Evolutionary conservation across 2,797 vertebrate species (phyloP), one percentile per base, ranked within the genome.

Genomic region (Sebastolobus altivelis): DNA sequence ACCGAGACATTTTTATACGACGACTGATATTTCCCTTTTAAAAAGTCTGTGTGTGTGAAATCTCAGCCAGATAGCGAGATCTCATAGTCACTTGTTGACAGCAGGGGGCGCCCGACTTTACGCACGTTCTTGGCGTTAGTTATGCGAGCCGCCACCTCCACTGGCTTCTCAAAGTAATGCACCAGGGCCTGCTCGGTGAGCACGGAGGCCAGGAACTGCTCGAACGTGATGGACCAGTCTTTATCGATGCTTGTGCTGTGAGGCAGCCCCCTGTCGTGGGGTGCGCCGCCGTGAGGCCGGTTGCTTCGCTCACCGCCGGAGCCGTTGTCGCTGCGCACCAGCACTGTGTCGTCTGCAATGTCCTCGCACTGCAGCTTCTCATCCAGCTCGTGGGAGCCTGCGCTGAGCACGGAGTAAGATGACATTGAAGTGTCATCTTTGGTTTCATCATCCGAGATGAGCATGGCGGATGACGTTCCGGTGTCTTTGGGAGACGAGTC

Each of bases 401-500:
- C 95, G 0, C 98, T 99, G 81, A 99, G 96, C 84, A 99, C 98
- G 0, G 98, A 99, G 95, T 99, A 99, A 0, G 98, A 99, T 1
- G 98, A 99, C 96, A 99, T 96, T 0, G 98, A 99, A 1, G 98
- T 97, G 91, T 99, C 98, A 1, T 99, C 98, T 91, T 98, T 99
- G 13, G 98, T 98, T 74, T 99, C 98, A 0, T 99, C 98, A 0
- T 99, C 98, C 0, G 98, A 99, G 83, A 97, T 97, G 1, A 99
- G 95, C 97, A 99, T 99, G 92, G 97, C 96, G 0, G 97, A 98
- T 6, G 97, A 97, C 2, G 95, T 95, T 49, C 95, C 97, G 0
- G 94, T 94, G 92, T 98, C 98, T 92, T 97, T 97, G 40, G 97
- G 97, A 0, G 97, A 99, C 0, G 97, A 96, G 87, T 99, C 98